Evolutionary conservation across 2,113 vertebrate genomes (phyloP).

Genomic region (Myotis brandtii): DNA sequence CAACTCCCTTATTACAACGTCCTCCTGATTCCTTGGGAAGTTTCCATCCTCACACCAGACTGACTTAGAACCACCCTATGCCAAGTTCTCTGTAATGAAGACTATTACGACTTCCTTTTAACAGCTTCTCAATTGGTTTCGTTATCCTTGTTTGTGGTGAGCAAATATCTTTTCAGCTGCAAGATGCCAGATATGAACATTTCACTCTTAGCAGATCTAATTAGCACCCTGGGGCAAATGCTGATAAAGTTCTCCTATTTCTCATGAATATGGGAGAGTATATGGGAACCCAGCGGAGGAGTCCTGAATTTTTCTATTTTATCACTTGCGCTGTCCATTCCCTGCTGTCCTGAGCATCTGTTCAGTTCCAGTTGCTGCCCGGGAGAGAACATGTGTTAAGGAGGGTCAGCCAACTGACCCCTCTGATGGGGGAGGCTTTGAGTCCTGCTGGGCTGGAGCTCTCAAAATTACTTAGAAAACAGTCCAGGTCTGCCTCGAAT

Average conservation of each 20-base stretch:
- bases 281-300: neutral
- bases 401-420: neutral
- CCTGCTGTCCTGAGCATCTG: conserved; percentile 47
- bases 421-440: neutral
- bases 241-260: conserved; percentile 43
- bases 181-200: conserved; percentile 31
- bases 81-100: neutral
- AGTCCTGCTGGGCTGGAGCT: neutral
- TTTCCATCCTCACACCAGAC: neutral
- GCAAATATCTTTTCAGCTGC: conserved; percentile 21
- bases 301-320: conserved; percentile 38
- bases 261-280: conserved; percentile 19
- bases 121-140: neutral
- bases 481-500: neutral
- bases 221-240: conserved; percentile 34
- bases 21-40: neutral
- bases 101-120: conserved; percentile 1
- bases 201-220: conserved; percentile 54
- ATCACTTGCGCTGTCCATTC: neutral
- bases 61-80: neutral
- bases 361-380: neutral
- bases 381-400: neutral
- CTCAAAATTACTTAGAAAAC: neutral
- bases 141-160: neutral
- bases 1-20: neutral